phyloP scores from a whole-genome alignment of 2,888 invertebrate genomes.

The Mimas tiliae region DNA sequence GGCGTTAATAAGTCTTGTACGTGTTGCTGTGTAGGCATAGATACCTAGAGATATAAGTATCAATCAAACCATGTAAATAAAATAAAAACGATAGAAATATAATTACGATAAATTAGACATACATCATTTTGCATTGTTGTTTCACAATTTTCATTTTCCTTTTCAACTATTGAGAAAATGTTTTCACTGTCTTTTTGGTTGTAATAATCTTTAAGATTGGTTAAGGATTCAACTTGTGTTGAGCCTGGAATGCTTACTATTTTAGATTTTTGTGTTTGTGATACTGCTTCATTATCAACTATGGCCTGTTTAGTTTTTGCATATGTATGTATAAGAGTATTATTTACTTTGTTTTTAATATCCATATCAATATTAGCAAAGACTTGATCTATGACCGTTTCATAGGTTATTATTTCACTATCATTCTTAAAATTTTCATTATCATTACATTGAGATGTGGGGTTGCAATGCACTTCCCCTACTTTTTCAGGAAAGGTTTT shows the following conservation, averaged over 20 bases:
- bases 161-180: conserved; percentile 66
- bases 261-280: conserved; percentile 40
- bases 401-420: conserved; percentile 68
- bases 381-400: conserved; percentile 68
- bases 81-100: background rate
- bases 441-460: conserved; percentile 27
- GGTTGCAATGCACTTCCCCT: conserved; percentile 26
- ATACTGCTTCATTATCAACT: conserved; percentile 25
- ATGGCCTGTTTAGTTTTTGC: conserved; percentile 27
- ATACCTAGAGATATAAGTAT: background rate
- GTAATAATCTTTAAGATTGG: conserved; percentile 37
- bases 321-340: conserved; percentile 20
- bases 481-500: conserved; percentile 44
- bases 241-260: conserved; percentile 31
- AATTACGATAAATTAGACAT: background rate
- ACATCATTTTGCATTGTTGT: conserved; percentile 7
- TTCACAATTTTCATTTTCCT: conserved; percentile 45
- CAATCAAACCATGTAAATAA: background rate
- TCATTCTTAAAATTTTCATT: conserved; percentile 39
- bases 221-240: conserved; percentile 32
- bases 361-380: conserved; percentile 76
- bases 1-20: conserved; percentile 59
- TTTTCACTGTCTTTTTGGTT: conserved; percentile 69
- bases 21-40: conserved; percentile 28
- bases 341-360: conserved; percentile 45